A percentile compares a stretch with the other conserved stretches of the same genome.
Conservation (phyloP, 64 coral and sea anemone genomes). For the Montipora sp. region DNA sequence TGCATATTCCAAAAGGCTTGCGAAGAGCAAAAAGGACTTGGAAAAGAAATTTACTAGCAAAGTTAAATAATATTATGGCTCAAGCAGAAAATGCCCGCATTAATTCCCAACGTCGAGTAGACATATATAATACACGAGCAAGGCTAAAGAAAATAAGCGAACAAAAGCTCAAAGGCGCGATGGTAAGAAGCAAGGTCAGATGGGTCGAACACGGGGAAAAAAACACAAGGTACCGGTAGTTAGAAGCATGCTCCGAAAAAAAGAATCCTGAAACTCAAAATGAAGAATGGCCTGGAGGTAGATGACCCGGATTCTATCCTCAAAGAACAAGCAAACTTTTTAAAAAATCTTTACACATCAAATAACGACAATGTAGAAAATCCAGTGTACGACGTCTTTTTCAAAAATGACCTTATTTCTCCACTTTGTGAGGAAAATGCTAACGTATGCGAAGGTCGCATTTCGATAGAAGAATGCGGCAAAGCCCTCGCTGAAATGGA, state of each 20-base stretch:
- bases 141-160: not conserved
- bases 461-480: too few relatives aligned
- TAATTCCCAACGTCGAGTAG: not conserved
- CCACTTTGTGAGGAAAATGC: too few relatives aligned
- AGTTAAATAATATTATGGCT: constrained; percentile 12
- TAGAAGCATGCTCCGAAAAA: constrained; percentile 2
- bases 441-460: too few relatives aligned
- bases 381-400: too few relatives aligned
- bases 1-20: too few relatives aligned
- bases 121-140: not conserved
- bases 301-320: not conserved
- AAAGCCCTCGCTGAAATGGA: too few relatives aligned
- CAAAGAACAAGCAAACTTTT: not conserved
- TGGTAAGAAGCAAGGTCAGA: not conserved
- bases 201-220: constrained; percentile 23
- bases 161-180: constrained; percentile 2
- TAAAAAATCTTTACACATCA: not conserved
- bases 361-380: not conserved
- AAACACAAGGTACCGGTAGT: constrained; percentile 1
- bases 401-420: too few relatives aligned
- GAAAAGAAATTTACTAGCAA: not conserved
- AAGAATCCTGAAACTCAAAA: constrained; percentile 4
- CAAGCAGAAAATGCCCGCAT: not conserved
- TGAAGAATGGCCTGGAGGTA: not conserved
- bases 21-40: not conserved